Conservation (phyloP, 2,113 vertebrate genomes). For the Danio rerio region DNA sequence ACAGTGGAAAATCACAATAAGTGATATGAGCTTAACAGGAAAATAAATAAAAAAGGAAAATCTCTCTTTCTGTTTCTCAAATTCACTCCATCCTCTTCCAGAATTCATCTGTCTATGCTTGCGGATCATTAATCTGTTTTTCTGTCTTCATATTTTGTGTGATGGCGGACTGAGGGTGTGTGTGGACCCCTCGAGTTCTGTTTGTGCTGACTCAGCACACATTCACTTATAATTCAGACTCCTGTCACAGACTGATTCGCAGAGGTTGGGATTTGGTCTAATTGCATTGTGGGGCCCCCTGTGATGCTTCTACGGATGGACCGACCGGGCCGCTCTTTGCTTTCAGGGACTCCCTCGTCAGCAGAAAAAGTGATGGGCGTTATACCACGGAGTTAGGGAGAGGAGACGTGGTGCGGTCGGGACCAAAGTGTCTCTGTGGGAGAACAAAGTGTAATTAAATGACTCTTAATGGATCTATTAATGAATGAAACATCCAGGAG, state of each 20-base stretch:
- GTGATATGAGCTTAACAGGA: no score
- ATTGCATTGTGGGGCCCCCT: slow-evolving; percentile 52
- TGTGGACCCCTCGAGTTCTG: not conserved
- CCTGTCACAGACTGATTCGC: slow-evolving; percentile 1
- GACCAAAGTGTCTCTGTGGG: slow-evolving; percentile 23
- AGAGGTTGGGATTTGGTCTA: slow-evolving; percentile 33
- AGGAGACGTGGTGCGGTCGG: not conserved
- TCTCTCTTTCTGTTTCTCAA: slow-evolving; percentile 36
- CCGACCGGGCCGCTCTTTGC: slow-evolving; percentile 31
- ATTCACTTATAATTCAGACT: slow-evolving; percentile 29
- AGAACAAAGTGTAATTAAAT: slow-evolving; percentile 60
- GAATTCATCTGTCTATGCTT: not conserved
- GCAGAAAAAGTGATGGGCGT: slow-evolving; percentile 41
- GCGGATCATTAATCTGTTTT: slow-evolving; percentile 1
- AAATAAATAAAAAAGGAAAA: not conserved
- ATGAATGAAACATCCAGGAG: slow-evolving; percentile 47
- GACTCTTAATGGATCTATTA: slow-evolving; percentile 55
- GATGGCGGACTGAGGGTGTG: not conserved
- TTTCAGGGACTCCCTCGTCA: slow-evolving; percentile 54
- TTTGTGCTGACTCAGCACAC: slow-evolving; percentile 31
- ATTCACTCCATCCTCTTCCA: slow-evolving; percentile 42
- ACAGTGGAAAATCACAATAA: no score
- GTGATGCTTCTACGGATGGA: slow-evolving; percentile 37
- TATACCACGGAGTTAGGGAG: not conserved
- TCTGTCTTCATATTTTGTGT: not conserved